Evolutionary conservation across 2,113 vertebrate genomes (phyloP).

Genomic region (Saguinus imperator): DNA sequence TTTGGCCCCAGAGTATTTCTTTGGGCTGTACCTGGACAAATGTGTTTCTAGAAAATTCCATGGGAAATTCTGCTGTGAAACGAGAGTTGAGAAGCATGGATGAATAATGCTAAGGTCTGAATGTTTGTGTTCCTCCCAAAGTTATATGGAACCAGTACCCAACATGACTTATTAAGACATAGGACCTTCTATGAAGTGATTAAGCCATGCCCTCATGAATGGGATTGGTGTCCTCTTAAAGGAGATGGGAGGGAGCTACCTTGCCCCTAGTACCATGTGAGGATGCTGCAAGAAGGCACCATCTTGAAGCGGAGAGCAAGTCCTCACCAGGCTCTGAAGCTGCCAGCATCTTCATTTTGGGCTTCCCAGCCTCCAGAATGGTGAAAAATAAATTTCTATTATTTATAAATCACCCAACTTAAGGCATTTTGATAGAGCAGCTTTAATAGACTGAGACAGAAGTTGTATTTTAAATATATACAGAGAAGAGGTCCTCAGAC

Average conservation of each 20-base stretch:
- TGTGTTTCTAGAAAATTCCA: not conserved
- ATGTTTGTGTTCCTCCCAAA: not conserved
- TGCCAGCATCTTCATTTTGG: not conserved
- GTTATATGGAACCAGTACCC: not conserved
- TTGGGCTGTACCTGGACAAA: not conserved
- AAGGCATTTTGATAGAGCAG: not conserved
- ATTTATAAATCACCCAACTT: not conserved
- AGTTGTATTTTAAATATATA: not conserved
- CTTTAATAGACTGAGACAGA: not conserved
- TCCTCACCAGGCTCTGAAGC: not conserved
- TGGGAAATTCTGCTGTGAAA: not conserved
- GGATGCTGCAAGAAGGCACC: not conserved
- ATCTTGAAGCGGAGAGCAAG: not conserved
- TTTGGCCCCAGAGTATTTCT: not conserved
- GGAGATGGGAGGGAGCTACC: not conserved
- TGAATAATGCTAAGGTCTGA: not conserved
- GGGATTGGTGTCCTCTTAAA: not conserved
- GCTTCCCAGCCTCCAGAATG: not conserved
- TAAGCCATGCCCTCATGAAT: not conserved
- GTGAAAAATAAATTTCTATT: not conserved
- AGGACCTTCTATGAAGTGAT: not conserved
- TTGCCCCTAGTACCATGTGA: not conserved
- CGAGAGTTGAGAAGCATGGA: not conserved
- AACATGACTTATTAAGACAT: not conserved
- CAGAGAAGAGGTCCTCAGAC: not conserved